Conservation (phyloP, 2,797 vertebrate genomes). For the Paramormyrops hopkinsi region DNA sequence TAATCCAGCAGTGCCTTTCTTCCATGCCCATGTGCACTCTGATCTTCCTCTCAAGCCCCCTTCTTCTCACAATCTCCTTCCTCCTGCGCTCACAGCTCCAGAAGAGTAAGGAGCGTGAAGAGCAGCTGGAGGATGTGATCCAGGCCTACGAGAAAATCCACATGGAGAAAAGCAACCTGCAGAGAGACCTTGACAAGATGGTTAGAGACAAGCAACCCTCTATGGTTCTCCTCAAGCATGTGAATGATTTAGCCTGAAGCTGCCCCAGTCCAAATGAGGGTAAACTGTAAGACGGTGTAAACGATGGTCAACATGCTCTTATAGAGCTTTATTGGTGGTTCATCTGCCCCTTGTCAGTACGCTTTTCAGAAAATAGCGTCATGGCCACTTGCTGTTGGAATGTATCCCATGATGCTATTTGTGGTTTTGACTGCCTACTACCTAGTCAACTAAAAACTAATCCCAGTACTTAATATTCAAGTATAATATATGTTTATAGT, state of each 20-base stretch:
- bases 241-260: background rate
- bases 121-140: slow-evolving; percentile 94
- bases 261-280: background rate
- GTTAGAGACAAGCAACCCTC: slow-evolving; percentile 58
- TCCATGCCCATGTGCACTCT: background rate
- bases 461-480: background rate
- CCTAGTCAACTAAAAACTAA: background rate
- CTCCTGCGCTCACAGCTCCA: slow-evolving; percentile 67
- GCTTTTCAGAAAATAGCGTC: background rate
- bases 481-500: background rate
- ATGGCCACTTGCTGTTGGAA: background rate
- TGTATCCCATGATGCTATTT: background rate
- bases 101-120: slow-evolving; percentile 89
- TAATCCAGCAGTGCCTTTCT: background rate
- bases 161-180: slow-evolving; percentile 88
- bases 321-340: background rate
- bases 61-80: background rate
- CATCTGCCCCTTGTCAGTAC: background rate
- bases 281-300: background rate
- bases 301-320: background rate
- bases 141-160: slow-evolving; percentile 95
- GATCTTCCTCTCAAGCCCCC: background rate
- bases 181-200: slow-evolving; percentile 91
- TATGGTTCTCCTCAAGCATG: background rate
- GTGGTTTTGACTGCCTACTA: background rate